Base-by-base conservation (phyloP, 2,797 vertebrate genomes). In the Sphenopsis melanotis region DNA sequence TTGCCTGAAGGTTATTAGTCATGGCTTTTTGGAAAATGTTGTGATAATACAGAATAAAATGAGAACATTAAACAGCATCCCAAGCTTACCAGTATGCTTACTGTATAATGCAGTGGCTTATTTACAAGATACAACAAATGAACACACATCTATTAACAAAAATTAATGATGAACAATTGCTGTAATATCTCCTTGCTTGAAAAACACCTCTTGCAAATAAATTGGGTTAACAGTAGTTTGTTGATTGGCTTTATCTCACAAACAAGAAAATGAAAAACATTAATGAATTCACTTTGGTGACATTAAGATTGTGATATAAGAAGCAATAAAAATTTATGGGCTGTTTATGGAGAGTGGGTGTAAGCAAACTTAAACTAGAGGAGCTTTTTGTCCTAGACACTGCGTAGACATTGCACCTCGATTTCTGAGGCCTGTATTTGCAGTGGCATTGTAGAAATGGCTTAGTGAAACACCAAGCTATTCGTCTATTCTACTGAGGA, bases 121-220 rank as follows among this genome's bases (percentile, higher is more conserved):
- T 96, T 97, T 96, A 95, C 88, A 96, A 94, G 88, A 75, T 83
- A 92, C 52, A 79, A 87, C 74, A 92, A 93, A 94, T n/a, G 65
- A 95, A 83, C 42, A 86, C 68, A 87, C 59, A 91, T 94, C 90
- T 92, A 90, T 96, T 96, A 95, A 94, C 63, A 91, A 83, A 89
- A 95, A 90, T 91, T 94, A 96, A 94, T 83, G 71, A 93, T 87
- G 90, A 95, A 87, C 90, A 94, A 94, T 93, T 88, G 64, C 76
- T 68, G 52, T 90, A 92, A 91, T 94, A 89, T 94, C 81, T 94
- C 82, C 74, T 92, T 90, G 52, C 65, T 84, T 94, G 82, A 72
- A 91, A 96, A 96, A 95, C 66, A 94, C 53, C 47, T 88, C 91
- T 80, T 89, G 44, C 55, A 96, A 88, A 93, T 88, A 86, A 95